Conservation (phyloP, 1,140 invertebrate species). For the Acromyrmex heyeri region DNA sequence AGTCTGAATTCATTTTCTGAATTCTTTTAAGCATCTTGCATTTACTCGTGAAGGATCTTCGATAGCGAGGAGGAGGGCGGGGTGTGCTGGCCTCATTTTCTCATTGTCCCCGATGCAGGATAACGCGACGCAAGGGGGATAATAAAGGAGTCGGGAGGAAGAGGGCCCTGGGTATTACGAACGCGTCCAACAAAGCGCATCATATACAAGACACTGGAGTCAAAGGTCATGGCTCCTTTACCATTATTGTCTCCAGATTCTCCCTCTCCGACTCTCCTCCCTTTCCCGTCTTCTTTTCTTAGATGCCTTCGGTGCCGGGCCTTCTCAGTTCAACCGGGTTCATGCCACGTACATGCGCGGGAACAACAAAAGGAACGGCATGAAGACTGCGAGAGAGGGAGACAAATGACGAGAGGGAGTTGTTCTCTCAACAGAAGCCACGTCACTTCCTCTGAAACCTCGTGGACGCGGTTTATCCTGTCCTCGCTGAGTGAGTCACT, state of each 20-base stretch:
- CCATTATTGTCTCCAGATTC: slow-evolving; percentile 49
- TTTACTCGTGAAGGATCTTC: slow-evolving; percentile 10
- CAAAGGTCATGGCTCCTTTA: slow-evolving; percentile 60
- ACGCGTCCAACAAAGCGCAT: slow-evolving; percentile 59
- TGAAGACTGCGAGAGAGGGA: slow-evolving; percentile 8
- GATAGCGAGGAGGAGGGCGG: not conserved
- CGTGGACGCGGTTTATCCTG: slow-evolving; percentile 67
- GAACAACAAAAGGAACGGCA: slow-evolving; percentile 46
- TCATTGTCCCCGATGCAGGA: slow-evolving; percentile 12
- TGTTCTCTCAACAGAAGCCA: slow-evolving; percentile 70
- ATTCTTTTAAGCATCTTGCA: not conserved
- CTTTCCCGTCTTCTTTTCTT: slow-evolving; percentile 13
- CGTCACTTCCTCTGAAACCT: slow-evolving; percentile 72
- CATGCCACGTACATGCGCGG: slow-evolving; percentile 27
- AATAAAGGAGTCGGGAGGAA: slow-evolving; percentile 52
- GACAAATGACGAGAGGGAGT: slow-evolving; percentile 65
- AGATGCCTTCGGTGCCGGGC: not conserved
- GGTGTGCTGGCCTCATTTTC: slow-evolving; percentile 24
- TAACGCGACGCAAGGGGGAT: slow-evolving; percentile 37
- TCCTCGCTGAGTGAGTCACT: slow-evolving; percentile 62
- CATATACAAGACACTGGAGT: slow-evolving; percentile 47
- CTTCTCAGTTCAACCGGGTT: slow-evolving; percentile 31
- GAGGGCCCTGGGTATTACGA: slow-evolving; percentile 59
- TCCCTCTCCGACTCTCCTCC: not conserved
- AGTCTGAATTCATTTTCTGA: slow-evolving; percentile 6